Conservation (phyloP, 1,140 invertebrate species). For the Brachionus manjavacas region DNA sequence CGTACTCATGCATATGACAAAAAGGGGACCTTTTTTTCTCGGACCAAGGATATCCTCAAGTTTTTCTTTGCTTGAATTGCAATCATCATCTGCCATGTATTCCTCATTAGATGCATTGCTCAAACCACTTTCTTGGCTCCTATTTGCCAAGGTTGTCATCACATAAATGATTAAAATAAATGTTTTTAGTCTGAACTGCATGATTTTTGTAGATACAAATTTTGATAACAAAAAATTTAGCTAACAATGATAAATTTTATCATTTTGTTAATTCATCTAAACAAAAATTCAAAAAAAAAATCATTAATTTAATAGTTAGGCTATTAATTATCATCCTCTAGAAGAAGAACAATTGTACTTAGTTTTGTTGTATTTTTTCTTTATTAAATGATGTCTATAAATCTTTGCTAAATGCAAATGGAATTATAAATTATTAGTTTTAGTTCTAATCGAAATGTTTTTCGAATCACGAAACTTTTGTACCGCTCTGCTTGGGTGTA, state of each 20-base stretch:
- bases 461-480: slow-evolving; percentile 9
- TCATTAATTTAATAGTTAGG: background rate
- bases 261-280: background rate
- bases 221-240: background rate
- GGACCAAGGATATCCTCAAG: slow-evolving; percentile 4
- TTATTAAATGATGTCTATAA: background rate
- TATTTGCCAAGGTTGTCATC: background rate
- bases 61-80: background rate
- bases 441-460: background rate
- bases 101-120: background rate
- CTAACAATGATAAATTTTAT: background rate
- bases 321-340: background rate
- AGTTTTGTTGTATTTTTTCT: background rate
- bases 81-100: background rate
- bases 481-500: background rate
- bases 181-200: background rate
- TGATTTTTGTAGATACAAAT: background rate
- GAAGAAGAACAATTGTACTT: too few relatives aligned
- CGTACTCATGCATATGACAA: slow-evolving; percentile 36
- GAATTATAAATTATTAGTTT: slow-evolving; percentile 18
- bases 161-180: background rate
- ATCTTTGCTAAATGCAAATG: slow-evolving; percentile 28
- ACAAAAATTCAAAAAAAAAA: background rate
- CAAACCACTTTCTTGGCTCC: background rate
- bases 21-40: background rate